Evolutionary conservation across 2,113 vertebrate species (phyloP), one percentile per base, ranked within the genome.

Genomic region (Gallinago jamesoni): DNA sequence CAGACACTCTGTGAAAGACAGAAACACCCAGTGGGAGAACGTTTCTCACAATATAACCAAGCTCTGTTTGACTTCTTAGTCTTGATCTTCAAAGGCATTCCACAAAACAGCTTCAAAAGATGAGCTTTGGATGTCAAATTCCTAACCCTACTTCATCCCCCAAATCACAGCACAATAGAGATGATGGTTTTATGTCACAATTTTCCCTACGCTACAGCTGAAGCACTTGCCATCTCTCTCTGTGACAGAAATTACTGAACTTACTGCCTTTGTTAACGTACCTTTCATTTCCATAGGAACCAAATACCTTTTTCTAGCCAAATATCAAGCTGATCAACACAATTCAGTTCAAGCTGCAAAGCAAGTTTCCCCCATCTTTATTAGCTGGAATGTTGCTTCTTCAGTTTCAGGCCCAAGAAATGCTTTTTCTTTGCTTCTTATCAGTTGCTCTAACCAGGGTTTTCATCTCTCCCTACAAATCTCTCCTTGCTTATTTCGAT

Each of bases 61-160:
- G 21, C 84, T 95, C 69, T 91, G 52, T 72, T 94, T 91, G 80
- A 95, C 93, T 91, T 75, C 84, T 94, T 91, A 92, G 64, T 91
- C 80, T 97, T 89, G 77, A 96, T 95, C 91, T 96, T 97, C 96
- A 97, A 97, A 97, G 81, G 74, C 94, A 91, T 96, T 97, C 94
- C 96, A 93, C 81, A 94, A 87, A 76, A 64, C 57, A 91, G 76
- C 91, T 96, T 96, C 91, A 96, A 96, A 95, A 95, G 91, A 93
- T 52, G 84, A 90, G 76, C 64, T 93, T 75, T 90, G 83, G 80
- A 67, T 93, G 53, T 93, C 80, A 76, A 69, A 95, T 93, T 93
- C 84, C 53, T 82, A 76, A 48, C 39, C 52, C 56, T 64, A 39
- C 56, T 92, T 77, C 69, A 82, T 82, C 62, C 48, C 87, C 17